Base-by-base conservation (phyloP, 2,888 invertebrate species). In the Abrostola tripartita region DNA sequence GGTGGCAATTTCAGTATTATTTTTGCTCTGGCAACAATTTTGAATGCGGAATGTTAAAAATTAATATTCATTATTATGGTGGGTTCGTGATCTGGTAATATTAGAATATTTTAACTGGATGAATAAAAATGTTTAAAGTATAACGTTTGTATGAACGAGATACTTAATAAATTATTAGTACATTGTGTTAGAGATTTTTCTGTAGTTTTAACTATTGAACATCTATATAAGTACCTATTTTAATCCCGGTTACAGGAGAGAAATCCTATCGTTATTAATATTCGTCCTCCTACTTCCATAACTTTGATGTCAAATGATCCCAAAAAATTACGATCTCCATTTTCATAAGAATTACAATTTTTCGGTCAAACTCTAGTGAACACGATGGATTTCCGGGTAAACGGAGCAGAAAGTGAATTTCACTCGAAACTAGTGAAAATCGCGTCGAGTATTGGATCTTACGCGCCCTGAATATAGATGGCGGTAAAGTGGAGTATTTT, bases 321-420 rank as follows among this genome's bases (percentile, higher is more conserved):
- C 38, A 61, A 37, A 74, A 71, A 68, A 50, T 61, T 9, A 75
- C 14, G 69, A 38, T 24, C 24, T 52, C 51, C 44, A 63, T 67
- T 73, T 71, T 47, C 37, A 37, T 50, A 10, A 10, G 55, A 52
- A 58, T 63, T 65, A 57, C 44, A 54, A 14, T 38, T 57, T 62
- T 69, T 61, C 55, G 42, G 55, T 51, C 53, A 69, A 67, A 75
- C 59, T 66, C 63, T 51, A 70, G 68, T 72, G 67, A 74, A 74
- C 70, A 74, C 76, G 66, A 68, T 71, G 67, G 65, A 70, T 76
- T 74, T 76, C 83, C 81, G 78, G 78, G 78, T 85, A 87, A 87
- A 85, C 74, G 82, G 83, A 79, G 85, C 88, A 82, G 91, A 92
- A 91, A 90, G 91, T 88, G 90, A 90, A 88, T 88, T 90, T 90